Base-by-base conservation (phyloP, 2,888 invertebrate species). In the Sussaba pulchella region DNA sequence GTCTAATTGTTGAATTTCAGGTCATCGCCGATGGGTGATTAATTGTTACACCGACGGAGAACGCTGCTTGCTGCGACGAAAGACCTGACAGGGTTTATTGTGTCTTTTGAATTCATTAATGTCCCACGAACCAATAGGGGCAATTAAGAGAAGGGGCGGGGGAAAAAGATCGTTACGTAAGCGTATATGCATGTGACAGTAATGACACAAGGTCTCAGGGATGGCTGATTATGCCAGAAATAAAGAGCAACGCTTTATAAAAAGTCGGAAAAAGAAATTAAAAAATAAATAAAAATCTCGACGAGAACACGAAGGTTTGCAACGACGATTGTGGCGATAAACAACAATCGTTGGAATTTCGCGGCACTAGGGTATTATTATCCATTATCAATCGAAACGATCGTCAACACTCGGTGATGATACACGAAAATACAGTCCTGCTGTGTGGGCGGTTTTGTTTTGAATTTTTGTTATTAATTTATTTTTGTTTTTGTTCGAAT, bases 161-260 rank as follows among this genome's bases (percentile, higher is more conserved):
- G 2, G 43, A 4, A 8, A 14, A 5, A 19, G 31, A 10, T 17
- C 19, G 59, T 83, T 82, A 76, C 78, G 76, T 81, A 83, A 83
- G 2, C 70, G 63, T 41, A 54, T 63, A 61, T 63, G 71, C 78
- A 78, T 78, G 78, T 81, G 81, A 76, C 73, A 81, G 78, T 54
- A 82, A 47, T 78, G 80, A 81, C 73, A 81, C 75, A 82, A 83
- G 76, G 76, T 73, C 69, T 78, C 45, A 43, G 26, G 52, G 66
- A 52, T 72, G 45, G 52, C 43, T 52, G 47, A 66, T 72, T 63
- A 66, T 63, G 41, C 31, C 45, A 80, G 47, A 24, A 61, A 61
- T 10, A 21, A n/a, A 45, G 36, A 76, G n/a, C 47, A 71, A 76
- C 57, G 52, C 31, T 54, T 54, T 14, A n/a, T 3, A 14, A 6